Percentiles rank a stretch among this genome's conserved stretches.
Conservation (phyloP, 2,888 invertebrate genomes). For the Hyppa rectilinea region DNA sequence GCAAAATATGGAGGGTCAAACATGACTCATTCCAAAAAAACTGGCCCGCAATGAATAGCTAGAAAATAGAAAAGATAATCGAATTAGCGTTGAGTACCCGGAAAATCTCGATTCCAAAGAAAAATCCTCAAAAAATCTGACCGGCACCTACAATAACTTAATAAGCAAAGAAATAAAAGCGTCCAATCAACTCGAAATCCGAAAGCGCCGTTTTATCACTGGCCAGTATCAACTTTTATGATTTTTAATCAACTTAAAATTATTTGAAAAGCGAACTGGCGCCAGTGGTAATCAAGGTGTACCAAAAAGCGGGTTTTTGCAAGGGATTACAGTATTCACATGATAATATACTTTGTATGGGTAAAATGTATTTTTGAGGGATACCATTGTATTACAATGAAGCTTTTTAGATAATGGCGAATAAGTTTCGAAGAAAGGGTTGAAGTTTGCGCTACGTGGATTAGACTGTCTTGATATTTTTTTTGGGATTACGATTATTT, state of each 20-base stretch:
- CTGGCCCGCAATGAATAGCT: too few relatives aligned
- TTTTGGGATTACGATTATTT: background rate
- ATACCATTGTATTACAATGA: constrained; percentile 21
- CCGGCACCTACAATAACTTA: constrained; percentile 16
- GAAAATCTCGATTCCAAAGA: background rate
- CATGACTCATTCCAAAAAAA: too few relatives aligned
- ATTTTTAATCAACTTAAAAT: constrained; percentile 68
- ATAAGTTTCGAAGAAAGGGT: constrained; percentile 44
- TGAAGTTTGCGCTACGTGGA: constrained; percentile 49
- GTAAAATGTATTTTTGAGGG: constrained; percentile 2
- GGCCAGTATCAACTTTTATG: constrained; percentile 66
- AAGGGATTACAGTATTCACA: constrained; percentile 51
- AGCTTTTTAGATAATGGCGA: constrained; percentile 32
- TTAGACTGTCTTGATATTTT: constrained; percentile 15
- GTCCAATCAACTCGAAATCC: constrained; percentile 57
- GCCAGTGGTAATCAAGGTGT: constrained; percentile 62
- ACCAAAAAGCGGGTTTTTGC: constrained; percentile 50
- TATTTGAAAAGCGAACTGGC: constrained; percentile 60
- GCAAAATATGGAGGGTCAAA: too few relatives aligned
- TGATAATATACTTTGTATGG: constrained; percentile 41
- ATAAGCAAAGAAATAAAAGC: constrained; percentile 27
- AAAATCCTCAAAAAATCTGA: constrained; percentile 11
- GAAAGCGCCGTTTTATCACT: constrained; percentile 59
- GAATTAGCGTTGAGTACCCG: background rate
- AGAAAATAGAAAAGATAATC: background rate